Percentiles rank a stretch among this genome's conserved stretches.
These are phyloP conservation scores for Sitophilus oryzae DNA, from an alignment of 1,140 invertebrate genomes.

Conservation along the genomic window DNA sequence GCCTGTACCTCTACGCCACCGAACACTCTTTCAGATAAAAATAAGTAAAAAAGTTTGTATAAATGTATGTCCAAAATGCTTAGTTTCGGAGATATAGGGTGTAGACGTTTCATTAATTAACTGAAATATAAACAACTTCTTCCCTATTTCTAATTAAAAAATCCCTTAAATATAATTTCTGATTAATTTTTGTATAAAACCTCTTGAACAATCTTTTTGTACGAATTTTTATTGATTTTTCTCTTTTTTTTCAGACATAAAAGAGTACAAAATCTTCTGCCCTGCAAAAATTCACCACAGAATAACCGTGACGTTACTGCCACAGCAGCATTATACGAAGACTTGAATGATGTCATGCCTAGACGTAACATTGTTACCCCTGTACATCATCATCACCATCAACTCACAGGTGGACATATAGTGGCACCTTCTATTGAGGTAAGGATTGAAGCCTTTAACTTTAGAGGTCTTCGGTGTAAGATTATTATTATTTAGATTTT, in stretches of 20 bases:
- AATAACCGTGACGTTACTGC: constrained; percentile 45
- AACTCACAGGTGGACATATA: constrained; percentile 44
- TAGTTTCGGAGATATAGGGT: no score
- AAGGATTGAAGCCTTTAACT: no score
- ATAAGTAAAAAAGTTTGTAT: no score
- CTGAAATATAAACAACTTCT: no score
- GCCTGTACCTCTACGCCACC: no score
- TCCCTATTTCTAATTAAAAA: no score
- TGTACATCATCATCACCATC: constrained; percentile 40
- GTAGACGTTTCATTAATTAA: no score
- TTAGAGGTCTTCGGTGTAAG: no score
- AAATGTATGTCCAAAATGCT: no score
- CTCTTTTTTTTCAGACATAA: constrained; percentile 57
- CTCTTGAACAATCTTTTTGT: not conserved
- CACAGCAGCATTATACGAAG: constrained; percentile 54
- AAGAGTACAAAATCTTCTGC: constrained; percentile 62
- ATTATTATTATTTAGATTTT: no score
- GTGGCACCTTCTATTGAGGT: constrained; percentile 52
- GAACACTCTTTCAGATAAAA: no score
- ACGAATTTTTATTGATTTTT: not conserved
- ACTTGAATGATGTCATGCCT: constrained; percentile 50
- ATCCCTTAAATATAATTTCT: no score
- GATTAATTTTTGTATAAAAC: not conserved
- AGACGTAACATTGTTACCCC: constrained; percentile 45
- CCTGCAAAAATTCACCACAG: constrained; percentile 60